phyloP scores from a whole-genome alignment of 2,888 invertebrate species.

The Galeruca laticollis region DNA sequence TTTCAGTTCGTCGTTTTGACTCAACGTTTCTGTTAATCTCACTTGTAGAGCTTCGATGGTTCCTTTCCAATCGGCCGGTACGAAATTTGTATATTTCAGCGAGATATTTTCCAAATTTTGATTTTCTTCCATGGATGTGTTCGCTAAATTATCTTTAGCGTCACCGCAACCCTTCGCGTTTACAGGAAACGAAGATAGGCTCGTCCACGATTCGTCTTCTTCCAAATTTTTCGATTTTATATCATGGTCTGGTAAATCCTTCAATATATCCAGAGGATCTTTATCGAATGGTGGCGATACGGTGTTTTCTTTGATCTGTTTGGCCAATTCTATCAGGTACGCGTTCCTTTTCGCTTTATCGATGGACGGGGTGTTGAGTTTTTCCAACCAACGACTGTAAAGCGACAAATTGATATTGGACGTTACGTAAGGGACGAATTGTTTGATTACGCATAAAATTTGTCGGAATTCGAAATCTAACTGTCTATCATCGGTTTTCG shows the following conservation, averaged over 20 bases:
- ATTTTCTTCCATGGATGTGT: constrained; percentile 8
- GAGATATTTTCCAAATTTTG: constrained; percentile 27
- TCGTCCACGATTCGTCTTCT: constrained; percentile 50
- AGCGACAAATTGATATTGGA: constrained; percentile 50
- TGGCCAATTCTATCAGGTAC: constrained; percentile 52
- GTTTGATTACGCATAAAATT: constrained; percentile 52
- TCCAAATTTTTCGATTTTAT: not conserved
- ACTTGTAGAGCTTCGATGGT: constrained; percentile 53
- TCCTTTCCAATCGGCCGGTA: constrained; percentile 53
- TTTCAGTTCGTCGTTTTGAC: constrained; percentile 55
- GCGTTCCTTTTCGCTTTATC: constrained; percentile 50
- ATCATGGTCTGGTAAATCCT: constrained; percentile 26
- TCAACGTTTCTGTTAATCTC: constrained; percentile 52
- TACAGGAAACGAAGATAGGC: constrained; percentile 31
- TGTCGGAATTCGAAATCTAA: constrained; percentile 54
- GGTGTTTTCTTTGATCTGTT: constrained; percentile 51
- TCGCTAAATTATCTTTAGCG: constrained; percentile 7
- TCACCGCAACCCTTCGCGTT: constrained; percentile 10
- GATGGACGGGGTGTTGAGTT: constrained; percentile 44
- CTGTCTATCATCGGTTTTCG: constrained; percentile 28
- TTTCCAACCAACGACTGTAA: constrained; percentile 55
- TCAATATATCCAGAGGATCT: constrained; percentile 46
- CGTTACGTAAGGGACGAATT: constrained; percentile 52
- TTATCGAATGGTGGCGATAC: constrained; percentile 52
- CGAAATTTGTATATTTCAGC: constrained; percentile 49